phyloP scores from a whole-genome alignment of 2,797 vertebrate species.

The Bradypodion pumilum region DNA sequence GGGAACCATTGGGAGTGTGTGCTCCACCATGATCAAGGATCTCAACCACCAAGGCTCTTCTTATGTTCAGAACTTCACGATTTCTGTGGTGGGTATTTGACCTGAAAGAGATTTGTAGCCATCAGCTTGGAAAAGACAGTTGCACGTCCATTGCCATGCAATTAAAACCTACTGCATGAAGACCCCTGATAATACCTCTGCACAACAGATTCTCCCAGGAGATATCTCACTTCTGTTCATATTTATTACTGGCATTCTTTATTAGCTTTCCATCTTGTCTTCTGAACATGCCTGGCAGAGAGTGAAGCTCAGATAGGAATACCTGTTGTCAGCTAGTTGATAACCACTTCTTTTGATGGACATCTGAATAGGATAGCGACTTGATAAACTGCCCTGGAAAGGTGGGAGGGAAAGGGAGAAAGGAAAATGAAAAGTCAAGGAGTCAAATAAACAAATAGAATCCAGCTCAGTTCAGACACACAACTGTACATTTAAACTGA shows the following conservation, averaged over 20 bases:
- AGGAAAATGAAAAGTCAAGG: neutral
- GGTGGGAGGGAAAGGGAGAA: neutral
- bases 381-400: neutral
- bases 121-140: neutral
- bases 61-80: neutral
- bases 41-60: neutral
- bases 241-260: neutral
- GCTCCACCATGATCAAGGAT: no score
- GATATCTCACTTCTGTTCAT: neutral
- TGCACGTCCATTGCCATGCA: neutral
- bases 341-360: constrained; percentile 26
- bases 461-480: neutral
- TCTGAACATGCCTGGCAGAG: constrained; percentile 18
- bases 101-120: neutral
- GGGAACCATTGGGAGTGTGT: no score
- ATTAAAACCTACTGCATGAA: constrained; percentile 13
- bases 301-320: neutral
- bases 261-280: constrained; percentile 10
- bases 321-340: neutral
- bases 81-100: neutral
- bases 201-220: constrained; percentile 9
- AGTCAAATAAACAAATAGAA: neutral
- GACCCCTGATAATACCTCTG: neutral
- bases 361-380: constrained; percentile 16
- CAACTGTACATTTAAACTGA: neutral